Percentiles rank a stretch among this genome's conserved stretches.
These are phyloP conservation scores for Nemotelus nigrinus DNA, from an alignment of 2,888 invertebrate genomes.

Conservation along the genomic window DNA sequence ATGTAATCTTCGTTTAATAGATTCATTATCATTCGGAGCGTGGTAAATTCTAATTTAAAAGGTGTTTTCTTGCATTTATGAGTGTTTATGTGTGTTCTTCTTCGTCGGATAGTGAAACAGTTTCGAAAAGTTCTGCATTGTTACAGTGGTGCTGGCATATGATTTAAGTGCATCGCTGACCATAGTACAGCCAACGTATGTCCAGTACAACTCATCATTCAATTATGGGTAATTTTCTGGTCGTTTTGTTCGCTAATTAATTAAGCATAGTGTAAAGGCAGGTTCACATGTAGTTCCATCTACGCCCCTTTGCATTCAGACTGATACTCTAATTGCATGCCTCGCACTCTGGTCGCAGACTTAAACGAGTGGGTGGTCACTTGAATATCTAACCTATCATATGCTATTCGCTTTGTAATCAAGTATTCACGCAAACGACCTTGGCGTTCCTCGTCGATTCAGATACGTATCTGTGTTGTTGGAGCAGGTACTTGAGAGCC, in stretches of 20 bases:
- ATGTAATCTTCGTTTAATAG: neutral
- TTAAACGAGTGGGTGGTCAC: conserved; percentile 16
- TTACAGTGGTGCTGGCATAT: too few relatives aligned
- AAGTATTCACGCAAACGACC: conserved; percentile 31
- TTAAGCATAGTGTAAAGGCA: conserved; percentile 9
- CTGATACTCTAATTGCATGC: too few relatives aligned
- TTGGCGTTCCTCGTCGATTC: conserved; percentile 25
- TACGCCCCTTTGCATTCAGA: too few relatives aligned
- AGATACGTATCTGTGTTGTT: neutral
- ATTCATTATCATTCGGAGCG: conserved; percentile 17
- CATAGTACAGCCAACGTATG: neutral
- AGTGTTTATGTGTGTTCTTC: neutral
- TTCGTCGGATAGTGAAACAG: neutral
- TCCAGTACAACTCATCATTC: neutral
- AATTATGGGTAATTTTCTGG: conserved; percentile 35
- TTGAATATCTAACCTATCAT: too few relatives aligned
- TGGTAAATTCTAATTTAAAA: conserved; percentile 12
- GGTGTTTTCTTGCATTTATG: neutral
- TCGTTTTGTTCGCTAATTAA: conserved; percentile 4
- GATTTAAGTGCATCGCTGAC: conserved; percentile 1
- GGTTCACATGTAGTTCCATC: neutral
- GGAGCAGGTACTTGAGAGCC: conserved; percentile 3
- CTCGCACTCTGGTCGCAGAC: neutral
- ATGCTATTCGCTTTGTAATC: neutral
- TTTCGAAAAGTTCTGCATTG: too few relatives aligned